Evolutionary conservation across 2,888 invertebrate species (phyloP).

Genomic region (Euplexia lucipara): DNA sequence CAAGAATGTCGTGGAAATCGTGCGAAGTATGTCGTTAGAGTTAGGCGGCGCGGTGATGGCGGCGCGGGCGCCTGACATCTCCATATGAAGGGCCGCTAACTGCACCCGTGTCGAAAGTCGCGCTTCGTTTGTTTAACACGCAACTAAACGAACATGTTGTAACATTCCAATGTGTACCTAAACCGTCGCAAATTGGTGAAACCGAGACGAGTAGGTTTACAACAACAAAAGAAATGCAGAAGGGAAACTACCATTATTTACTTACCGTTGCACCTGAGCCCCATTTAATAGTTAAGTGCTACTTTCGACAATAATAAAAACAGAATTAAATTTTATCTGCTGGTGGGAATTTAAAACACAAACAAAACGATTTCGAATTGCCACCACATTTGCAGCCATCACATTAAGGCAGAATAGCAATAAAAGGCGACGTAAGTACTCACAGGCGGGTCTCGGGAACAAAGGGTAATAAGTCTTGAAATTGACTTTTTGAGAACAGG

Average conservation of each 20-base stretch:
- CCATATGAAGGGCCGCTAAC: slow-evolving; percentile 83
- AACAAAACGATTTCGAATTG: slow-evolving; percentile 70
- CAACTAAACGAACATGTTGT: slow-evolving; percentile 80
- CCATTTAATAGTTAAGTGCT: slow-evolving; percentile 29
- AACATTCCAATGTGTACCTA: slow-evolving; percentile 75
- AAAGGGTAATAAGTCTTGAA: slow-evolving; percentile 86
- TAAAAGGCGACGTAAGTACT: slow-evolving; percentile 77
- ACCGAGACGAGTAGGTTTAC: slow-evolving; percentile 73
- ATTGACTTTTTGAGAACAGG: slow-evolving; percentile 85
- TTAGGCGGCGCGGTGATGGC: slow-evolving; percentile 44
- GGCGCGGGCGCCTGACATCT: slow-evolving; percentile 71
- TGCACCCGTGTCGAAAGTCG: slow-evolving; percentile 83
- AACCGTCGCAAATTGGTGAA: slow-evolving; percentile 84
- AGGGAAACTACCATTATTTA: slow-evolving; percentile 62
- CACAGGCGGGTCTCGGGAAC: slow-evolving; percentile 79
- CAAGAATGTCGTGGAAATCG: slow-evolving; percentile 77
- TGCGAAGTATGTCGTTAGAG: slow-evolving; percentile 77
- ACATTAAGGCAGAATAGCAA: slow-evolving; percentile 77
- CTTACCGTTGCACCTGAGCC: slow-evolving; percentile 25
- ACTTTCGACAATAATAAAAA: slow-evolving; percentile 32
- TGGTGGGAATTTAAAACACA: slow-evolving; percentile 54
- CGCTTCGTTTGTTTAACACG: slow-evolving; percentile 84
- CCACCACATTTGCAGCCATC: slow-evolving; percentile 74
- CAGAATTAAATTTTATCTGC: slow-evolving; percentile 39
- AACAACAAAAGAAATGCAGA: slow-evolving; percentile 69